Conservation (phyloP, 1,140 invertebrate genomes). For the Anastrepha ludens region DNA sequence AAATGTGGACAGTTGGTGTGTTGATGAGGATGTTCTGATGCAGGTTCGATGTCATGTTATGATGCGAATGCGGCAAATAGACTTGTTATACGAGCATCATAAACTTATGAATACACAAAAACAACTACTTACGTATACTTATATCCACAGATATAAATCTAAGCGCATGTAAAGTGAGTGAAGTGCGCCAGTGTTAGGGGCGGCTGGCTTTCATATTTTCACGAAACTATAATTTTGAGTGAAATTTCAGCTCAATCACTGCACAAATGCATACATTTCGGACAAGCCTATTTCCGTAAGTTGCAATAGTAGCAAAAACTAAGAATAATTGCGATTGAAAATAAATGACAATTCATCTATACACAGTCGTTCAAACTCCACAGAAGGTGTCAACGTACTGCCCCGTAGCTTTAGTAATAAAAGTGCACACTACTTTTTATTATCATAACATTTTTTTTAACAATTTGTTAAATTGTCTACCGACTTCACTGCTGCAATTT, state of each 20-base stretch:
- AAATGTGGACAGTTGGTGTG: slow-evolving; percentile 36
- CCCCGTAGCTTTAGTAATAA: background rate
- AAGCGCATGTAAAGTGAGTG: background rate
- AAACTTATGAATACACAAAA: background rate
- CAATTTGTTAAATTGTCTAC: slow-evolving; percentile 30
- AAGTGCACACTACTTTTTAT: background rate
- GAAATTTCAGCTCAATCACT: background rate
- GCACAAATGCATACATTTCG: background rate
- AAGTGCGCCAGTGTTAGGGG: background rate
- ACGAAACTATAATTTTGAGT: background rate
- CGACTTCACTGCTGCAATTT: background rate
- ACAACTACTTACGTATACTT: background rate
- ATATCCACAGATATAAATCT: background rate
- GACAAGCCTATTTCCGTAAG: background rate
- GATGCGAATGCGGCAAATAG: slow-evolving; percentile 6
- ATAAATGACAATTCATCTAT: background rate
- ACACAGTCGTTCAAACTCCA: background rate
- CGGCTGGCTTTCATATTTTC: background rate
- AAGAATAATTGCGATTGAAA: background rate
- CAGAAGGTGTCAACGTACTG: slow-evolving; percentile 15
- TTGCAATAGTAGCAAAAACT: background rate
- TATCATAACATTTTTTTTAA: background rate
- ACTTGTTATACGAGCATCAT: background rate
- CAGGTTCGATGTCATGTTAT: background rate
- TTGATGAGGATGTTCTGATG: background rate